Evolutionary conservation across 1,140 invertebrate genomes (phyloP).

Genomic region (Sesamia nonagrioides): DNA sequence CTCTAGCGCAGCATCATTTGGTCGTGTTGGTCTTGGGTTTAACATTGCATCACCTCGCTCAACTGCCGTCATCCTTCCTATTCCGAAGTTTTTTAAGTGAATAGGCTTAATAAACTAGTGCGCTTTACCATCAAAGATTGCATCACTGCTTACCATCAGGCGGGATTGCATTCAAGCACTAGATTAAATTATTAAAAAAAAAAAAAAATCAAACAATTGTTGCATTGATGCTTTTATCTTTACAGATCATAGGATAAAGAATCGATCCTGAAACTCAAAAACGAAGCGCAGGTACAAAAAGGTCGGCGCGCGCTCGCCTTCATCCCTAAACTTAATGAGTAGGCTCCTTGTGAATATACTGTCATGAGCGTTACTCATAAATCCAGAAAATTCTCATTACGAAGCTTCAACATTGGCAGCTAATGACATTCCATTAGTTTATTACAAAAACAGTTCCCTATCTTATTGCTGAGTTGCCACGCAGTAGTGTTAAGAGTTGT

Average conservation of each 20-base stretch:
- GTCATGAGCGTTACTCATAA: slow-evolving; percentile 19
- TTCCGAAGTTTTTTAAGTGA: no score
- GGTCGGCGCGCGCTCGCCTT: slow-evolving; percentile 30
- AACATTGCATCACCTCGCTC: no score
- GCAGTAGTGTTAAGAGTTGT: neutral
- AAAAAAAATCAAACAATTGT: neutral
- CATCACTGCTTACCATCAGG: no score
- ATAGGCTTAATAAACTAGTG: no score
- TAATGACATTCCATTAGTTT: slow-evolving; percentile 48
- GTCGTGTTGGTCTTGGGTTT: no score
- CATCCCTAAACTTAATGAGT: slow-evolving; percentile 15
- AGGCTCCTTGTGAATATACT: slow-evolving; percentile 29
- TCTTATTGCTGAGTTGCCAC: neutral
- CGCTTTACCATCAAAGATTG: no score
- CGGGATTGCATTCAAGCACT: no score
- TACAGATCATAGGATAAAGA: slow-evolving; percentile 81
- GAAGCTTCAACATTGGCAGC: slow-evolving; percentile 46
- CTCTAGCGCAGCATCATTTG: no score
- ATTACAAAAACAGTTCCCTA: neutral
- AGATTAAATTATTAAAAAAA: neutral
- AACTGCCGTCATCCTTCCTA: no score
- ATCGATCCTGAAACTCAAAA: slow-evolving; percentile 78
- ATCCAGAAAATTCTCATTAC: slow-evolving; percentile 50
- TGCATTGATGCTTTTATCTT: slow-evolving; percentile 38
- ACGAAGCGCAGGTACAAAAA: slow-evolving; percentile 52